Evolutionary conservation across 2,113 vertebrate species (phyloP), one percentile per base, ranked within the genome.

Genomic region (Entomyzon cyanotis): DNA sequence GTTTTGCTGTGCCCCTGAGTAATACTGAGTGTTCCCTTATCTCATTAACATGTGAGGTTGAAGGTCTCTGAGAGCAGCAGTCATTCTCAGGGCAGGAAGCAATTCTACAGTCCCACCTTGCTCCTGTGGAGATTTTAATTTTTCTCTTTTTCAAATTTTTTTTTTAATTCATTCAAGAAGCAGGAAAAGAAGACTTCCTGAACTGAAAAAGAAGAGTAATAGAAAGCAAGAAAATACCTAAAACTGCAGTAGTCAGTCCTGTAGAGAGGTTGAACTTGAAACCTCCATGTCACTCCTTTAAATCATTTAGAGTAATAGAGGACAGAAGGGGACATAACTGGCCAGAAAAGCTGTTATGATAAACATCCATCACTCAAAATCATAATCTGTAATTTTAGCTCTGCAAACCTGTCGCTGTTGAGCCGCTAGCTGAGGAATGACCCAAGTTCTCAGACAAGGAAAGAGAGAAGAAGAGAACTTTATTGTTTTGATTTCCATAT

Each of bases 1-100:
- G 27, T 42, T 64, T 24, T 1, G 0, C 0, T 2, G 42, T 3
- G 2, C 11, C 28, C 22, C 41, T 41, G 23, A 25, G 9, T 33
- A 86, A 53, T 21, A 52, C 13, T 60, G 47, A 23, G 10, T 44
- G 19, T 68, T 86, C 60, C 39, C 19, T 25, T 46, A 39, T 31
- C 25, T 28, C 35, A 16, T 68, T 84, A 68, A 37, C 3, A 7
- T 24, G 15, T 31, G 25, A 16, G 78, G 31, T 4, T 63, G 77
- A 70, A 87, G 28, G 24, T 33, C 20, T 67, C 15, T 33, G 47
- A 71, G n/a, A 41, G 19, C 27, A 68, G 37, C 9, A 71, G 15
- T 27, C 42, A 71, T 81, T 87, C 33, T 77, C n/a, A 49, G 31
- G 22, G 17, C 39, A 77, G 68, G 46, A 87, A 77, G 18, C 5